Evolutionary conservation across 1,140 invertebrate species (phyloP).

Genomic region (Drosophila oshimai): DNA sequence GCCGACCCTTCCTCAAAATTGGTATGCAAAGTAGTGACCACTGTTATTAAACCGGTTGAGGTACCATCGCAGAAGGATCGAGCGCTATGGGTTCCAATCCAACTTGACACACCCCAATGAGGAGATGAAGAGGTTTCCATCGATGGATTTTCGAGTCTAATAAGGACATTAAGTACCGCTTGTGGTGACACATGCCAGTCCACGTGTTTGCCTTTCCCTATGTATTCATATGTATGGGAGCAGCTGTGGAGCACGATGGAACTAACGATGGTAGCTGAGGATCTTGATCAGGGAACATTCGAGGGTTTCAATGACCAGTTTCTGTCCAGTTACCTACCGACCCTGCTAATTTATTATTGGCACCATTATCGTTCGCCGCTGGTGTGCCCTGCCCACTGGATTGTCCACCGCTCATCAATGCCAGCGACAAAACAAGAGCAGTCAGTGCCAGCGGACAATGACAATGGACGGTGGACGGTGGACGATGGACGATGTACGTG

Average conservation of each 20-base stretch:
- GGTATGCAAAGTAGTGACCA: not conserved
- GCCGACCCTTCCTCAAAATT: not conserved
- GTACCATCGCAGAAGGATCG: not conserved
- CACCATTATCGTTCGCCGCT: constrained; percentile 16
- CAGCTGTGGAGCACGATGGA: not conserved
- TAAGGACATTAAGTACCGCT: not conserved
- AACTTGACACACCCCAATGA: not conserved
- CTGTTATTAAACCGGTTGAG: not conserved
- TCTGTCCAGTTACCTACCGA: no score
- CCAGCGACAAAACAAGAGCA: not conserved
- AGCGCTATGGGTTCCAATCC: no score
- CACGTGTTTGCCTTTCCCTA: not conserved
- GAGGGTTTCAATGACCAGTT: no score
- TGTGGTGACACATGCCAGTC: not conserved
- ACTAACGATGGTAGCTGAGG: not conserved
- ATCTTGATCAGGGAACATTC: not conserved
- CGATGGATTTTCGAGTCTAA: not conserved
- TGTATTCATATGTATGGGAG: not conserved
- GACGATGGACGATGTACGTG: not conserved
- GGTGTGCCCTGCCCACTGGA: constrained; percentile 8
- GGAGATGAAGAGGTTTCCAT: not conserved
- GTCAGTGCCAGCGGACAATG: constrained; percentile 17
- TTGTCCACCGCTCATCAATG: constrained; percentile 39
- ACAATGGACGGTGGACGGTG: not conserved
- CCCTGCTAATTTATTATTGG: constrained; percentile 41